Percentiles rank a stretch among this genome's conserved stretches.
These are phyloP conservation scores for Norana najaformis DNA, from an alignment of 2,888 invertebrate species.

Conservation along the genomic window DNA sequence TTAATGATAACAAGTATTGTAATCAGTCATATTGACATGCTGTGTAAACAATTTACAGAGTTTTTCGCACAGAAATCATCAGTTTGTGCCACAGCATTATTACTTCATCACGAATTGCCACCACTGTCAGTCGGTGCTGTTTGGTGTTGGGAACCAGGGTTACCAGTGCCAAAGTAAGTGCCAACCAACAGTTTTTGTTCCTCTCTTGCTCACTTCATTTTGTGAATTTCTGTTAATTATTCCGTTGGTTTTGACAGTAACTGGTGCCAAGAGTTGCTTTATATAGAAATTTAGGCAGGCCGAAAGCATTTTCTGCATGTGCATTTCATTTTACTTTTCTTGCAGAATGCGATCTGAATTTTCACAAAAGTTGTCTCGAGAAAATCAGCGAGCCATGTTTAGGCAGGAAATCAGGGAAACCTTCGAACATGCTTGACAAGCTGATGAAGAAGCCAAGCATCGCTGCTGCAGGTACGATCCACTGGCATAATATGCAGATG, in stretches of 20 bases:
- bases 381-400: conserved; percentile 79
- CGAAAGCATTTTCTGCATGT: not conserved
- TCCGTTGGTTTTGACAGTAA: not conserved
- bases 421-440: conserved; percentile 41
- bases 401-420: conserved; percentile 62
- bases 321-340: not conserved
- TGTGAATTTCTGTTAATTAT: not conserved
- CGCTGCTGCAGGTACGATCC: conserved; percentile 45
- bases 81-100: conserved; percentile 84
- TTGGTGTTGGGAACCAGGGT: conserved; percentile 95
- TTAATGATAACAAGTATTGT: not conserved
- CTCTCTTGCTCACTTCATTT: not conserved
- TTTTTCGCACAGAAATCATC: conserved; percentile 74
- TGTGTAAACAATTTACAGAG: not conserved
- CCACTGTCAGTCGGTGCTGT: conserved; percentile 86
- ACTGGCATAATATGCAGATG: conserved; percentile 43
- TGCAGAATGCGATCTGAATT: conserved; percentile 81
- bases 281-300: too few relatives aligned
- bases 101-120: conserved; percentile 88
- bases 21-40: not conserved
- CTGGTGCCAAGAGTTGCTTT: too few relatives aligned
- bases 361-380: conserved; percentile 81
- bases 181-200: not conserved
- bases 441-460: conserved; percentile 44
- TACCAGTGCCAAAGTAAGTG: conserved; percentile 86